A percentile compares a stretch with the other conserved stretches of the same genome.
These are phyloP conservation scores for Heteractis magnifica DNA, from an alignment of 92 coral and sea anemone genomes.

Conservation along the genomic window DNA sequence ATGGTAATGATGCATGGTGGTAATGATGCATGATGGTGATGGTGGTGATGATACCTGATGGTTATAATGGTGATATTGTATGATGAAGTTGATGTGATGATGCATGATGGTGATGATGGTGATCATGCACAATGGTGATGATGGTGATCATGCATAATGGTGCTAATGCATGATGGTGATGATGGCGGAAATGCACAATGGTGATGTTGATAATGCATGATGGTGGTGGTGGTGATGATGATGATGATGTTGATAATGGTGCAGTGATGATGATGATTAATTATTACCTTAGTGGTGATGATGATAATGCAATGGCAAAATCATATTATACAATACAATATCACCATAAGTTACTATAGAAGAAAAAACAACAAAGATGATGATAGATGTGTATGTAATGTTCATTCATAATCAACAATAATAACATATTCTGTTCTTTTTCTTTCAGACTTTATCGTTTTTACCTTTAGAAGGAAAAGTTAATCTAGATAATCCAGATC, in stretches of 20 bases:
- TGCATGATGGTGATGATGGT: not conserved
- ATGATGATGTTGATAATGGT: not conserved
- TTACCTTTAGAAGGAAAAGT: constrained; percentile 87
- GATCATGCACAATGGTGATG: not conserved
- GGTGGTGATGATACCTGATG: not conserved
- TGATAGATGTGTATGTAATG: not conserved
- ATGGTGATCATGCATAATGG: not conserved
- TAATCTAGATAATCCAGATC: constrained; percentile 74
- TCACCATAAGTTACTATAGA: too few relatives aligned
- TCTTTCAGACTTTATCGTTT: constrained; percentile 63
- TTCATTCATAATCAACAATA: too few relatives aligned
- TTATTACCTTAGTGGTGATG: too few relatives aligned
- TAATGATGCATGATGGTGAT: not conserved
- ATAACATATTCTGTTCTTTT: not conserved
- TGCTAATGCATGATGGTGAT: not conserved
- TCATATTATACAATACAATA: too few relatives aligned
- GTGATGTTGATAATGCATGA: not conserved
- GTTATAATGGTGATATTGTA: not conserved
- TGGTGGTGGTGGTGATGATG: not conserved
- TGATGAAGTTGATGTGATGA: not conserved
- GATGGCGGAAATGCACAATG: not conserved
- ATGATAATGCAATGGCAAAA: not conserved
- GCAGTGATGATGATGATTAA: not conserved
- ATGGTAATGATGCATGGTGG: too few relatives aligned
- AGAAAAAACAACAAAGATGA: not conserved